phyloP scores from a whole-genome alignment of 64 coral and sea anemone genomes.

The Montipora capricornis region DNA sequence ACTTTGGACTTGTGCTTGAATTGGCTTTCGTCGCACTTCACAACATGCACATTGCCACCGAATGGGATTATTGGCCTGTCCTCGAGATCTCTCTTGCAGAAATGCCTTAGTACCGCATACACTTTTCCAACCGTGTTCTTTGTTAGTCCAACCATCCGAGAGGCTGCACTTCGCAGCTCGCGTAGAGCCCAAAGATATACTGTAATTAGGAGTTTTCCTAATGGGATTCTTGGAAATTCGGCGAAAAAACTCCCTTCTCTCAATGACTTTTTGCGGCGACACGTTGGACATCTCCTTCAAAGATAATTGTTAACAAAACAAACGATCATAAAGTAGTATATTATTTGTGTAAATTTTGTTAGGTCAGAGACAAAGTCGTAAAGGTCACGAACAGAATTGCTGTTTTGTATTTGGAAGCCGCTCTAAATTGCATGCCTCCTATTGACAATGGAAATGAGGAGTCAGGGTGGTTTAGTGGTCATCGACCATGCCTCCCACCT shows the following conservation, averaged over 20 bases:
- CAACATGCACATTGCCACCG: background rate
- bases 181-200: no score
- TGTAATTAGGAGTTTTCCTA: no score
- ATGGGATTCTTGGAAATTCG: background rate
- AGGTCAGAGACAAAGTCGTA: no score
- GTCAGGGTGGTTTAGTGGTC: no score
- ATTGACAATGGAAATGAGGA: no score
- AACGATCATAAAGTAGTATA: no score
- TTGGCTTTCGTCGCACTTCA: conserved; percentile 43
- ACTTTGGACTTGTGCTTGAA: conserved; percentile 49
- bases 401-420: no score
- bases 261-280: background rate
- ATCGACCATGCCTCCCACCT: no score
- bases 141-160: background rate
- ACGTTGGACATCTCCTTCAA: background rate
- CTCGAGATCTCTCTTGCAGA: conserved; percentile 13
- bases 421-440: no score
- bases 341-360: no score
- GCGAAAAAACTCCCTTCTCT: background rate
- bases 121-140: background rate
- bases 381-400: no score
- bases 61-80: conserved; percentile 37
- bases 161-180: background rate
- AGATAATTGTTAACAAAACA: no score
- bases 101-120: background rate